These are phyloP conservation scores for Macaria liturata DNA, from an alignment of 2,888 invertebrate species.

Conservation along the genomic window DNA sequence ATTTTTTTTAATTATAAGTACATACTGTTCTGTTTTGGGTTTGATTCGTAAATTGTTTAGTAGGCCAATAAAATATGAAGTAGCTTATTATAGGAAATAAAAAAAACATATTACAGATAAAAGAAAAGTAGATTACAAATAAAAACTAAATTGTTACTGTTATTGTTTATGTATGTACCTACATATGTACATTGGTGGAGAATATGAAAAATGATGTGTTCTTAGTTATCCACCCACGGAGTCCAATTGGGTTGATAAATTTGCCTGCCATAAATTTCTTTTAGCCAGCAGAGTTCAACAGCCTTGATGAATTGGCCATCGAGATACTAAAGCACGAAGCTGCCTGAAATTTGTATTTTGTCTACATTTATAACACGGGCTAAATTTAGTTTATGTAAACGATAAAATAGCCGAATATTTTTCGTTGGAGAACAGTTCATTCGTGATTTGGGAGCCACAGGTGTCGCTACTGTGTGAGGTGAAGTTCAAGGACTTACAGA, in stretches of 20 bases:
- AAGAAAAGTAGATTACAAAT: too few relatives aligned
- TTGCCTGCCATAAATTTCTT: too few relatives aligned
- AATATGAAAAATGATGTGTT: slow-evolving; percentile 1
- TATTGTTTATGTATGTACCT: too few relatives aligned
- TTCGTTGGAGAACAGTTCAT: slow-evolving; percentile 54
- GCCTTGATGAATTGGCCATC: slow-evolving; percentile 31
- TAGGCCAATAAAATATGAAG: too few relatives aligned
- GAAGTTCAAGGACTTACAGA: slow-evolving; percentile 67
- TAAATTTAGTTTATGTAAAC: slow-evolving; percentile 68
- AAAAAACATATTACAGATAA: too few relatives aligned
- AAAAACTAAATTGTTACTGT: too few relatives aligned
- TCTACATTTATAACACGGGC: slow-evolving; percentile 51
- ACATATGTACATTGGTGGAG: too few relatives aligned
- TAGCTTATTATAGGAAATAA: too few relatives aligned
- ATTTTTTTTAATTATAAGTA: too few relatives aligned
- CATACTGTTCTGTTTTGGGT: too few relatives aligned
- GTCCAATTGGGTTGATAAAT: too few relatives aligned
- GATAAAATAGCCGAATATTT: slow-evolving; percentile 66
- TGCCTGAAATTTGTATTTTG: slow-evolving; percentile 32
- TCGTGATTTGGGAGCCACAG: slow-evolving; percentile 60
- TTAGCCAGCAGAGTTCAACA: slow-evolving; percentile 38
- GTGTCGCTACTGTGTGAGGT: slow-evolving; percentile 49
- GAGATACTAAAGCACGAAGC: slow-evolving; percentile 8
- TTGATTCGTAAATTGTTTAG: too few relatives aligned
- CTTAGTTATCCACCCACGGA: neutral